phyloP scores from a whole-genome alignment of 2,113 vertebrate species.

The Lanius collurio region DNA sequence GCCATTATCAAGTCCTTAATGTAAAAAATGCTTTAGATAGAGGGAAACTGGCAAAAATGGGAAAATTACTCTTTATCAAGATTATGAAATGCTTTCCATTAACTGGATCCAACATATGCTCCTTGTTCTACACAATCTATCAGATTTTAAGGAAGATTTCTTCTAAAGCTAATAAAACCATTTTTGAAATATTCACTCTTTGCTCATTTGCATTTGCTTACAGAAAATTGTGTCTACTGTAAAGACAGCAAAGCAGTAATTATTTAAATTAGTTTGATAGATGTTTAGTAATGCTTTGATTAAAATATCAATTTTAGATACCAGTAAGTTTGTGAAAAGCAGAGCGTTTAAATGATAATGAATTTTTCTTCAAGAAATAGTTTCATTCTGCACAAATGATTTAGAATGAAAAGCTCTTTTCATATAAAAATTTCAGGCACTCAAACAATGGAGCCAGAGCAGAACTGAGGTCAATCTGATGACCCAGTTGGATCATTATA shows the following conservation, averaged over 20 bases:
- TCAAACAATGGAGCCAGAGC: neutral
- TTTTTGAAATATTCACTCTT: conserved; percentile 9
- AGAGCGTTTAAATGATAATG: neutral
- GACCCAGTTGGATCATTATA: neutral
- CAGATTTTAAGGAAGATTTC: neutral
- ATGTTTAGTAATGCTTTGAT: conserved; percentile 40
- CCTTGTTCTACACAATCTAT: neutral
- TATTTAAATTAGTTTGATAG: conserved; percentile 51
- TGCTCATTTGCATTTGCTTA: conserved; percentile 54
- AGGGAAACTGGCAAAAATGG: neutral
- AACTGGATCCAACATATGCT: neutral
- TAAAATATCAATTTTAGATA: conserved; percentile 39
- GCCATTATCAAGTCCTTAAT: neutral
- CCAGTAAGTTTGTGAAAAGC: conserved; percentile 12
- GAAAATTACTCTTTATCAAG: neutral
- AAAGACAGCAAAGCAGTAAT: conserved; percentile 50
- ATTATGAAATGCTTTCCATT: neutral
- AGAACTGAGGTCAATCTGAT: neutral
- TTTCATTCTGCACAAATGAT: neutral
- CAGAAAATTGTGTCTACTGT: conserved; percentile 37
- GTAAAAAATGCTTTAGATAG: neutral
- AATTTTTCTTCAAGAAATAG: neutral
- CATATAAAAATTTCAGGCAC: neutral
- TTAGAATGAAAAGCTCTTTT: neutral
- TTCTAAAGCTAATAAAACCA: conserved; percentile 5